Evolutionary conservation across 2,888 invertebrate species (phyloP).

Genomic region (Pseudococcus jackbeardsleyi): DNA sequence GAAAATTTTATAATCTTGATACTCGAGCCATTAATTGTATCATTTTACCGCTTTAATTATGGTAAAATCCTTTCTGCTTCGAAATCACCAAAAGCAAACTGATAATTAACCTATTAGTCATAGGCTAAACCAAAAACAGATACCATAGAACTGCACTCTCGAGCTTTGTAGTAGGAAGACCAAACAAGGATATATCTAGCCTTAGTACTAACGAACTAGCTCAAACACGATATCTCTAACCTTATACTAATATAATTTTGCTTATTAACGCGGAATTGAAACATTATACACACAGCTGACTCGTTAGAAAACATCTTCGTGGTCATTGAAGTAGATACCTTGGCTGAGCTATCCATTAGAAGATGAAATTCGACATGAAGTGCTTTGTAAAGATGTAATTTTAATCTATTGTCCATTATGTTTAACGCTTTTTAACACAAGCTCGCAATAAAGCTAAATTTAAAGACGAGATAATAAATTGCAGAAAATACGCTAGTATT

Average conservation of each 20-base stretch:
- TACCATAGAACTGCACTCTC: not conserved
- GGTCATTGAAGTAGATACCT: conserved; percentile 21
- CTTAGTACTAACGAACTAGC: not conserved
- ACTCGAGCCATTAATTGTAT: no score
- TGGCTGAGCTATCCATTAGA: not conserved
- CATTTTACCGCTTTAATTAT: no score
- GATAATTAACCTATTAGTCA: not conserved
- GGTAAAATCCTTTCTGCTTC: no score
- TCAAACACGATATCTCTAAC: not conserved
- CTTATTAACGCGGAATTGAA: conserved; percentile 6
- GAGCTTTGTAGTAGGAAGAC: not conserved
- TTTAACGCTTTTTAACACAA: conserved; percentile 35
- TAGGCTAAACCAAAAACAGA: not conserved
- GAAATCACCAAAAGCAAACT: not conserved
- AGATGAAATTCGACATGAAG: conserved; percentile 36
- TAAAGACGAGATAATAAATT: conserved; percentile 40
- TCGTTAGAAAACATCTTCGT: conserved; percentile 3
- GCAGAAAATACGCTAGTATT: not conserved
- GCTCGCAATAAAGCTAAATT: conserved; percentile 26
- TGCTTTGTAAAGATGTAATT: conserved; percentile 16
- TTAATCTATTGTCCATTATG: conserved; percentile 36
- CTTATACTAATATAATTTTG: not conserved
- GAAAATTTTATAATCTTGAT: no score
- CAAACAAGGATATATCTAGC: not conserved
- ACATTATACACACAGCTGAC: not conserved